phyloP scores from a whole-genome alignment of 2,888 invertebrate genomes.

The Cryptophagus acutangulus region DNA sequence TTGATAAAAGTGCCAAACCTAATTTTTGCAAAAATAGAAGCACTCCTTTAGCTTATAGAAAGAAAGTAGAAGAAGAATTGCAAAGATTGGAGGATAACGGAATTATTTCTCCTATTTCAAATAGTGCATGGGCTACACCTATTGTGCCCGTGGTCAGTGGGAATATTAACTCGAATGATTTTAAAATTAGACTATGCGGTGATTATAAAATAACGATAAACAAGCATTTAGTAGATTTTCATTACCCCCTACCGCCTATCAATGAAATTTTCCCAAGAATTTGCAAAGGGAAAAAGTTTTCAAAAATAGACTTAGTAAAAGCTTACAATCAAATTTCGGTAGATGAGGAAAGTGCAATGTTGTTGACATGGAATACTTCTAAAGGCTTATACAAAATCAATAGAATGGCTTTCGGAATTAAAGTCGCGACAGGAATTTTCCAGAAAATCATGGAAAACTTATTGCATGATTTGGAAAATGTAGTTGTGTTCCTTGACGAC shows the following conservation, averaged over 20 bases:
- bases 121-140: slow-evolving; percentile 23
- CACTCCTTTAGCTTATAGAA: slow-evolving; percentile 29
- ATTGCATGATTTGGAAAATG: slow-evolving; percentile 18
- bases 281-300: slow-evolving; percentile 9
- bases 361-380: neutral
- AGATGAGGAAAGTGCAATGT: neutral
- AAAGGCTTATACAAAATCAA: slow-evolving; percentile 20
- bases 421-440: slow-evolving; percentile 37
- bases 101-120: slow-evolving; percentile 10
- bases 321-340: neutral
- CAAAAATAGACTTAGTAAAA: neutral
- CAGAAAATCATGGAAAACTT: slow-evolving; percentile 22
- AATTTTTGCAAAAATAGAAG: slow-evolving; percentile 26
- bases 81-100: slow-evolving; percentile 11
- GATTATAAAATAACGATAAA: slow-evolving; percentile 29
- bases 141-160: slow-evolving; percentile 24
- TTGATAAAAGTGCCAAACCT: slow-evolving; percentile 3
- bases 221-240: slow-evolving; percentile 18
- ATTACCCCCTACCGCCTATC: slow-evolving; percentile 17
- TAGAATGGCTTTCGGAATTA: slow-evolving; percentile 37
- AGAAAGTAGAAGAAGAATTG: slow-evolving; percentile 21
- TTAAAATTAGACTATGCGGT: slow-evolving; percentile 24
- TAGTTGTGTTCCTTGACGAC: slow-evolving; percentile 32
- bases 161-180: slow-evolving; percentile 19
- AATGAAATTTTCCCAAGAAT: slow-evolving; percentile 13